Base-by-base conservation (phyloP, 2,113 vertebrate genomes). In the Origma solitaria region DNA sequence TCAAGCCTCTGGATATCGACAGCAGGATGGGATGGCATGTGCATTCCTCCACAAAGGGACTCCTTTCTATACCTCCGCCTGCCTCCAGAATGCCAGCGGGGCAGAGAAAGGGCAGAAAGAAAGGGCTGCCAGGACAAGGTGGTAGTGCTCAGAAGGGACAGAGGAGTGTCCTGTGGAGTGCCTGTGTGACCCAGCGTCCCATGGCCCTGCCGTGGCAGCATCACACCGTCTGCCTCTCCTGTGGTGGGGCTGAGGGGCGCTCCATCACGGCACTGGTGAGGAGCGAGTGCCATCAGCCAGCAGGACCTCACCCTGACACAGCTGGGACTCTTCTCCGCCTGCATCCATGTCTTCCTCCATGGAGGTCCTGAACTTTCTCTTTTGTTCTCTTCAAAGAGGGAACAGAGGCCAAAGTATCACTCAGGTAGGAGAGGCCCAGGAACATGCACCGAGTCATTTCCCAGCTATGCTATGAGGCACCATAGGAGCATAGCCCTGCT, bases 301-400 rank as follows among this genome's bases (percentile, higher is more conserved):
- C 17, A 53, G 23, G 27, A 53, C 7, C 11, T 62, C 35, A 11
- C 31, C 20, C 54, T 64, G 28, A 24, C 54, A 33, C 2, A 5
- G 24, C 31, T 10, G 3, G 44, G 13, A 17, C 11, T 71, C 40
- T 51, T n/a, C 14, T 65, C 47, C 27, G 35, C 13, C 49, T 35
- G 31, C 40, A 54, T 28, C 58, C 2, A 0, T 35, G 24, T 28
- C 33, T 15, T 64, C 4, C 8, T 28, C 58, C 1, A 0, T 27
- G 38, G 42, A 88, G 13, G 11, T 49, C 24, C 31, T 0, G 0
- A 44, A 37, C 10, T 8, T 51, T 31, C 38, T 66, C 10, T 28
- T n/a, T 50, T 60, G 9, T 3, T 66, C 37, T 28, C n/a, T 60
- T 16, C 6, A 7, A 60, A 33, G 16, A 40, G 8, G 35, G 7